Conservation (phyloP, 2,797 vertebrate species). For the Percopsis omiscomaycus region DNA sequence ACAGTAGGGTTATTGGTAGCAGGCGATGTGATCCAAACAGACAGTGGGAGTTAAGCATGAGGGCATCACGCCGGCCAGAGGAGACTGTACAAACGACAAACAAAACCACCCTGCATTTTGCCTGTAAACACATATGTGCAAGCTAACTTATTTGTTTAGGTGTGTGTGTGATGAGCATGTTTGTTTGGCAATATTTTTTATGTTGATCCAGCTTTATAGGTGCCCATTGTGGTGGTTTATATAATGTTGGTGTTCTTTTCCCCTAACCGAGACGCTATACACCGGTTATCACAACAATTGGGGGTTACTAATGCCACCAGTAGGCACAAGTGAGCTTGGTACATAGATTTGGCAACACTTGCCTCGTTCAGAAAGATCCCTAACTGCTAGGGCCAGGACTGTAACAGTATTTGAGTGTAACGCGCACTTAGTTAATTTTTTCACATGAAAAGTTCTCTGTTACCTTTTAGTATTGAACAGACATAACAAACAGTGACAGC, state of each 20-base stretch:
- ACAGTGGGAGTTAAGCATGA: conserved; percentile 54
- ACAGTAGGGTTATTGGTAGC: conserved; percentile 59
- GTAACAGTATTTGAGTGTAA: conserved; percentile 48
- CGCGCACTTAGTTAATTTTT: conserved; percentile 51
- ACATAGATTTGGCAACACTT: conserved; percentile 52
- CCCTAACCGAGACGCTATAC: conserved; percentile 31
- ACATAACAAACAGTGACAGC: conserved; percentile 62
- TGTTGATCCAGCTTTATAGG: conserved; percentile 28
- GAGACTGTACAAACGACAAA: conserved; percentile 40
- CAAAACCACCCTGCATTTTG: conserved; percentile 29
- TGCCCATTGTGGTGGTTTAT: conserved; percentile 33
- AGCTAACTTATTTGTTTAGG: conserved; percentile 17
- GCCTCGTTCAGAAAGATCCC: conserved; percentile 1
- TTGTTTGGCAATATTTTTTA: conserved; percentile 2
- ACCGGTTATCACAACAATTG: conserved; percentile 44
- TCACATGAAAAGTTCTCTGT: conserved; percentile 59
- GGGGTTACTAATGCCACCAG: conserved; percentile 59
- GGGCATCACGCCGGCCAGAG: conserved; percentile 49
- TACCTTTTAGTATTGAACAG: conserved; percentile 54
- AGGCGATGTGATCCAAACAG: conserved; percentile 64
- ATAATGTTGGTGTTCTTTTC: conserved; percentile 49
- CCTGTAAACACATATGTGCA: conserved; percentile 12
- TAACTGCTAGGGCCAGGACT: not conserved
- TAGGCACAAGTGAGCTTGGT: conserved; percentile 46
- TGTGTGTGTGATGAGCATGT: conserved; percentile 10